phyloP scores from a whole-genome alignment of 2,113 vertebrate genomes.

The Acrocephalus arundinaceus region DNA sequence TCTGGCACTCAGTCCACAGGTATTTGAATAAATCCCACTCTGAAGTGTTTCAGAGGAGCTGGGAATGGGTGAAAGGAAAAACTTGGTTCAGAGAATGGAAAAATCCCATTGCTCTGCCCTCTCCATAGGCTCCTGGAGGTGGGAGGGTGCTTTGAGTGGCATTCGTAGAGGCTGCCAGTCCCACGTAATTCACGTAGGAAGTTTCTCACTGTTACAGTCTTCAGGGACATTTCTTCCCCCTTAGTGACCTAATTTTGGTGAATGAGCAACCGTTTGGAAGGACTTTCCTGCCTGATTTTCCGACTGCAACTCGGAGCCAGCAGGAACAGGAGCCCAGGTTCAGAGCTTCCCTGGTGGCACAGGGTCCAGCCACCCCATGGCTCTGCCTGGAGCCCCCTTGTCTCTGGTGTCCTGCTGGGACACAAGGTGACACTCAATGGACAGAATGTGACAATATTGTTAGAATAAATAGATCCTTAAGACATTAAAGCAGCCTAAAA shows the following conservation, averaged over 20 bases:
- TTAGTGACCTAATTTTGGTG: slow-evolving; percentile 51
- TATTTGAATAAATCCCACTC: not conserved
- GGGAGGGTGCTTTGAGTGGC: slow-evolving; percentile 23
- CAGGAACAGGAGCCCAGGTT: not conserved
- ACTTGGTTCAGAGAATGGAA: not conserved
- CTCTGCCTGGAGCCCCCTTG: not conserved
- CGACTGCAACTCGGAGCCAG: not conserved
- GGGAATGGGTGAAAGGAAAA: not conserved
- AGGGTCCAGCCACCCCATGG: accelerated
- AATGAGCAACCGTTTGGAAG: not conserved
- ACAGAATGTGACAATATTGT: not conserved
- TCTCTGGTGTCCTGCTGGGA: not conserved
- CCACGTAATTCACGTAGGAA: slow-evolving; percentile 27
- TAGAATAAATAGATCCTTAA: not conserved
- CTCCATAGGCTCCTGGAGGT: slow-evolving; percentile 1
- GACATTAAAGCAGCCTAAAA: not conserved
- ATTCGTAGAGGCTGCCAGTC: not conserved
- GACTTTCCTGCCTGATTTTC: not conserved
- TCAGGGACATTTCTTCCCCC: slow-evolving; percentile 22
- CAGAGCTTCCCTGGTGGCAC: not conserved
- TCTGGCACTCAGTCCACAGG: not conserved
- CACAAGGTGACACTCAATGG: not conserved
- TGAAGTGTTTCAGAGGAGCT: not conserved
- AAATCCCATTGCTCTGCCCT: not conserved
- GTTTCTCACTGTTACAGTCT: slow-evolving; percentile 25